phyloP scores from a whole-genome alignment of 2,797 vertebrate species.

The Gambusia yucatana region DNA sequence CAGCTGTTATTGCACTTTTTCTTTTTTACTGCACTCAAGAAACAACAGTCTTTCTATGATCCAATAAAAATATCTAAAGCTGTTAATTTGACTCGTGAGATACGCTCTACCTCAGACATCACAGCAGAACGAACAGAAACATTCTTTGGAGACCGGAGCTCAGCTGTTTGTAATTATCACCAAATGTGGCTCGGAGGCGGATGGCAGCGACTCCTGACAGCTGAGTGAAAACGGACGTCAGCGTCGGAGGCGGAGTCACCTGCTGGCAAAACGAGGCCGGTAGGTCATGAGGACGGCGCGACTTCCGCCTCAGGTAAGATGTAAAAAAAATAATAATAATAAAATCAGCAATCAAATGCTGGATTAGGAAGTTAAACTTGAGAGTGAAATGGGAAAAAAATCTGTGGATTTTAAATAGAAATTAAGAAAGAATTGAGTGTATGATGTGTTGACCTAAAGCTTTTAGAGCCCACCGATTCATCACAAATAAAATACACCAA shows the following conservation, averaged over 20 bases:
- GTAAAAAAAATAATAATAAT: background rate
- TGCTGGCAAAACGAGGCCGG: slow-evolving; percentile 20
- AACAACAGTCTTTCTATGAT: slow-evolving; percentile 76
- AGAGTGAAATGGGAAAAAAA: background rate
- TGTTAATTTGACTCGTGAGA: slow-evolving; percentile 47
- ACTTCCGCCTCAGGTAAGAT: slow-evolving; percentile 10
- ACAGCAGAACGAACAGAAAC: slow-evolving; percentile 59
- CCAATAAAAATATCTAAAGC: slow-evolving; percentile 55
- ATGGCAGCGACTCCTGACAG: slow-evolving; percentile 8
- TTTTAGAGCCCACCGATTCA: slow-evolving; percentile 31
- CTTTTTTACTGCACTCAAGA: slow-evolving; percentile 82
- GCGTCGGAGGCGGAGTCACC: slow-evolving; percentile 3
- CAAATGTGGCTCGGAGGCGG: slow-evolving; percentile 25
- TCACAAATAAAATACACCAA: slow-evolving; percentile 57
- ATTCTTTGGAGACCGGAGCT: slow-evolving; percentile 35
- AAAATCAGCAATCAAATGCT: background rate
- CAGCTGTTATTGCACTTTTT: slow-evolving; percentile 76
- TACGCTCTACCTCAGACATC: slow-evolving; percentile 39
- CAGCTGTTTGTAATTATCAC: slow-evolving; percentile 20
- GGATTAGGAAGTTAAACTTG: background rate
- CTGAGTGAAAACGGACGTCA: slow-evolving; percentile 16
- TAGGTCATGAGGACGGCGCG: slow-evolving; percentile 2
- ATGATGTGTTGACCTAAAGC: slow-evolving; percentile 16
- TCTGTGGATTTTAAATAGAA: background rate
- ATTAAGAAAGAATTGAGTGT: background rate